These are phyloP conservation scores for Felis chaus DNA, from an alignment of 2,113 vertebrate species.

Conservation along the genomic window DNA sequence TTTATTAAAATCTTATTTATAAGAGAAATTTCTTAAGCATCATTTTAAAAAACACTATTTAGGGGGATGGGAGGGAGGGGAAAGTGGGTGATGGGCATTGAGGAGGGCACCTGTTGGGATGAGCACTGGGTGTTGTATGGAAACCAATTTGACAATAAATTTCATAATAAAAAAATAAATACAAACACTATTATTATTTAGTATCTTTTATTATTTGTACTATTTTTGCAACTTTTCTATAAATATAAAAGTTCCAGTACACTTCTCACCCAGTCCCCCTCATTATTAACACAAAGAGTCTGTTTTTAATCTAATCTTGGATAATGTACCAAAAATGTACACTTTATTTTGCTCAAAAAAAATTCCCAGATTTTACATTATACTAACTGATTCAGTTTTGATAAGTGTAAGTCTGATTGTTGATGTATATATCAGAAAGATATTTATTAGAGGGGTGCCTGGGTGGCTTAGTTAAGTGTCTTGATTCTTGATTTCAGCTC, in stretches of 20 bases:
- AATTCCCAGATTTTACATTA: neutral
- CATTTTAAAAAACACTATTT: neutral
- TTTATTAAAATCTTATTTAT: neutral
- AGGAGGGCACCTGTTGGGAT: too few species aligned
- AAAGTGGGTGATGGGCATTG: too few species aligned
- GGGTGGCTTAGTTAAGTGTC: too few species aligned
- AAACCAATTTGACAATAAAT: too few species aligned
- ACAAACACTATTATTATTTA: neutral
- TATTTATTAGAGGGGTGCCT: neutral
- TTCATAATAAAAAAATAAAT: too few species aligned
- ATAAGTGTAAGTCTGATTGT: conserved; percentile 21
- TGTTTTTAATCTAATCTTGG: conserved; percentile 21
- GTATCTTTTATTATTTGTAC: neutral
- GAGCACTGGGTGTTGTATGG: too few species aligned
- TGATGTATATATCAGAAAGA: neutral
- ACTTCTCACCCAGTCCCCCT: neutral
- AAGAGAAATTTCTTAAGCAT: conserved; percentile 21
- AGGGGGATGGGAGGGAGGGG: neutral
- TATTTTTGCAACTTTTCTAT: conserved; percentile 8
- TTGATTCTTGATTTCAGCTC: too few species aligned
- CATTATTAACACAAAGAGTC: neutral
- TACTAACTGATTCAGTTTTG: neutral
- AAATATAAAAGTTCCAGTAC: neutral
- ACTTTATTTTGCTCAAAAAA: neutral
- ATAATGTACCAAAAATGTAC: neutral